Evolutionary conservation across 2,797 vertebrate genomes (phyloP).

Genomic region (Rhynchonycteris naso): DNA sequence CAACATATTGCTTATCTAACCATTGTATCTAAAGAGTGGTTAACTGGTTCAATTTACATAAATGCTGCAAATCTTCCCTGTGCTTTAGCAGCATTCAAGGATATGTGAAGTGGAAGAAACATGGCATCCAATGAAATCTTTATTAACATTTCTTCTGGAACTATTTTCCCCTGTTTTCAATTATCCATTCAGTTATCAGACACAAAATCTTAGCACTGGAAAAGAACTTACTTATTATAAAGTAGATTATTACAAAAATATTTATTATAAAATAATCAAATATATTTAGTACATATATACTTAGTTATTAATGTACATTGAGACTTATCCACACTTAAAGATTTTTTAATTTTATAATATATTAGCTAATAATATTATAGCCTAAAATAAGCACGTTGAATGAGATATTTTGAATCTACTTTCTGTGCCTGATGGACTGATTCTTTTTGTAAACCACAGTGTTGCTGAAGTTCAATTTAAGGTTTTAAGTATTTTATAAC

Average conservation of each 20-base stretch:
- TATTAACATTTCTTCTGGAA: background rate
- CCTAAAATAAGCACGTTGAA: background rate
- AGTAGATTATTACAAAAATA: background rate
- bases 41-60: constrained; percentile 59
- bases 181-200: background rate
- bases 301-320: background rate
- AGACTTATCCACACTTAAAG: background rate
- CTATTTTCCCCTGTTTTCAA: background rate
- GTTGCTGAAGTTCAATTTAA: background rate
- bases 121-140: background rate
- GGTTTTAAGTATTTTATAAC: background rate
- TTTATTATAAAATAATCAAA: background rate
- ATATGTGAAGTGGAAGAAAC: background rate
- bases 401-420: background rate
- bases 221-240: background rate
- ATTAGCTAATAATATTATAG: background rate
- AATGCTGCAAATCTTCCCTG: background rate
- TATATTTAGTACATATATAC: background rate
- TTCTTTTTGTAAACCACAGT: background rate
- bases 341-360: background rate
- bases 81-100: background rate
- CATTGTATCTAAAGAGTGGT: constrained; percentile 59
- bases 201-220: background rate
- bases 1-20: constrained; percentile 1
- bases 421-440: background rate